phyloP scores from a whole-genome alignment of 2,888 invertebrate genomes.

The Cephus pygmeus region DNA sequence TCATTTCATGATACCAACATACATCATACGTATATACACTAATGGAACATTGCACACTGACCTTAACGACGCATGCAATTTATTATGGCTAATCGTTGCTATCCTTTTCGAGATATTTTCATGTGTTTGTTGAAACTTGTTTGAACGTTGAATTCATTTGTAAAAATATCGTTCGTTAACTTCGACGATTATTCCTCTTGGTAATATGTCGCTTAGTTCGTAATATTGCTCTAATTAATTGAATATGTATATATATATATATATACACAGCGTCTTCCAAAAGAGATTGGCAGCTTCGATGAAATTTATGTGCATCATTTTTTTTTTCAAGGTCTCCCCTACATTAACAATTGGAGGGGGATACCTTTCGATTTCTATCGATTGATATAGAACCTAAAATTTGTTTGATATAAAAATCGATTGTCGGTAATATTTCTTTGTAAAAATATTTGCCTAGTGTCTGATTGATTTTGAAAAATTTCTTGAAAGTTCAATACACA shows the following conservation, averaged over 20 bases:
- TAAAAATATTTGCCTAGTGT: no score
- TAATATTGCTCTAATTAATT: neutral
- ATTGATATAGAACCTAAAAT: neutral
- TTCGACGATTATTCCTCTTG: neutral
- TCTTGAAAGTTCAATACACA: no score
- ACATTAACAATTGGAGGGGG: neutral
- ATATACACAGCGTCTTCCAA: neutral
- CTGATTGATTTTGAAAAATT: no score
- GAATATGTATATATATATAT: neutral
- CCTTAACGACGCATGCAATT: neutral
- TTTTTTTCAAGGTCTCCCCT: neutral
- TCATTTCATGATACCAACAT: neutral
- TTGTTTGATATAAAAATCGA: neutral
- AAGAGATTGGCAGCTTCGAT: neutral
- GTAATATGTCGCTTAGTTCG: neutral
- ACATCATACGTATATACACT: neutral
- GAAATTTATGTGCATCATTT: neutral
- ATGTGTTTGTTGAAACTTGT: neutral
- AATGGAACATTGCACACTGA: neutral
- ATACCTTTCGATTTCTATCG: neutral
- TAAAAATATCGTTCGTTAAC: neutral
- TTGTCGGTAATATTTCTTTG: neutral
- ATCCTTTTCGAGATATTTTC: neutral
- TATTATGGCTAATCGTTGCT: neutral
- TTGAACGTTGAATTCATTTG: neutral